phyloP scores from a whole-genome alignment of 2,888 invertebrate species.

The Hydrotaea diabolus region DNA sequence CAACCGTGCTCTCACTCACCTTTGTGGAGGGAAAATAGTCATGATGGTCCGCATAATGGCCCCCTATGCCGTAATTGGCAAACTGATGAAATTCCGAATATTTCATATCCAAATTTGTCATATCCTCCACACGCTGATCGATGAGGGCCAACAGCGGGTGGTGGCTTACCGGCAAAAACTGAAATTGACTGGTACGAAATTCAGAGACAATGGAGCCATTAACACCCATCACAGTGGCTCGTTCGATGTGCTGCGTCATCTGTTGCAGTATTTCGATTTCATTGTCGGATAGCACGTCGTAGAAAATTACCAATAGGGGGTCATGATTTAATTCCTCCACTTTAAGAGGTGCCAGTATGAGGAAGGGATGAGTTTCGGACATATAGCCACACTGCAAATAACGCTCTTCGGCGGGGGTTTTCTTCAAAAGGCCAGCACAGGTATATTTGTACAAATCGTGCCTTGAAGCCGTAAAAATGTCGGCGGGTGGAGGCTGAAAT shows the following conservation, averaged over 20 bases:
- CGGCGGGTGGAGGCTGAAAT: constrained; percentile 71
- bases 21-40: constrained; percentile 70
- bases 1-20: too few species aligned
- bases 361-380: constrained; percentile 78
- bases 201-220: constrained; percentile 69
- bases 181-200: constrained; percentile 73
- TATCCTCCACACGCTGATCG: constrained; percentile 82
- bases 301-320: constrained; percentile 82
- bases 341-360: constrained; percentile 81
- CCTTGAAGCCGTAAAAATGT: constrained; percentile 47
- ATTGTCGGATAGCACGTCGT: constrained; percentile 83
- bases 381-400: constrained; percentile 78
- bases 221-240: constrained; percentile 85
- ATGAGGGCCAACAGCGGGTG: constrained; percentile 83
- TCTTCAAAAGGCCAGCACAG: constrained; percentile 82
- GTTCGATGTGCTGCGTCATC: constrained; percentile 82
- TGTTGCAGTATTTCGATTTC: constrained; percentile 83
- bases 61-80: constrained; percentile 81
- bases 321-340: constrained; percentile 82
- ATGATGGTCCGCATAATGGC: constrained; percentile 83
- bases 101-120: constrained; percentile 83
- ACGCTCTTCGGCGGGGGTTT: constrained; percentile 77
- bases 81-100: constrained; percentile 81
- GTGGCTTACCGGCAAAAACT: constrained; percentile 64
- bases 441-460: constrained; percentile 70